These are phyloP conservation scores for Bacillus rossius DNA, from an alignment of 1,140 invertebrate genomes.

Conservation along the genomic window DNA sequence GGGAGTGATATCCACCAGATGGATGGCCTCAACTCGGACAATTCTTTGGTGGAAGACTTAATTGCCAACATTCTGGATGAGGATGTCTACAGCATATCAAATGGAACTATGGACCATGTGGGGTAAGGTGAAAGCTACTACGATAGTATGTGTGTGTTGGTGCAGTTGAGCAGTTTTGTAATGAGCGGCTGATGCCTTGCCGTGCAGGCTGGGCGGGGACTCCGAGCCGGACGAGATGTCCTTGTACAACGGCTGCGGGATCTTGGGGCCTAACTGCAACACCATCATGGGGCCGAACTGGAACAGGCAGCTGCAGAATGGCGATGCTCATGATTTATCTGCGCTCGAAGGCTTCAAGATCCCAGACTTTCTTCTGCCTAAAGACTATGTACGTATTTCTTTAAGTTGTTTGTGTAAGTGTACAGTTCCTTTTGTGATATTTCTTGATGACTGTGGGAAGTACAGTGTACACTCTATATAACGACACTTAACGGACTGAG, in stretches of 20 bases:
- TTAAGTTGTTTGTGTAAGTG: no score
- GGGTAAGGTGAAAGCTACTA: no score
- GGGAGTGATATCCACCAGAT: constrained; percentile 37
- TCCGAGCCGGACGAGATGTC: no score
- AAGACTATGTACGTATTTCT: constrained; percentile 8
- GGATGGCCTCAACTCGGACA: constrained; percentile 47
- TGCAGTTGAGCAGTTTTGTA: no score
- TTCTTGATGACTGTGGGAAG: no score
- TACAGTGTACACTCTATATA: no score
- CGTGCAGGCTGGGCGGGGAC: no score
- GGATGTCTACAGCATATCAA: constrained; percentile 33
- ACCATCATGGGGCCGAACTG: neutral
- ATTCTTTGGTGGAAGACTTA: constrained; percentile 57
- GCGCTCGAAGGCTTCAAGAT: constrained; percentile 2
- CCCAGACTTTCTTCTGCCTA: constrained; percentile 1
- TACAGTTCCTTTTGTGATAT: no score
- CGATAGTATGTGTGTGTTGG: no score
- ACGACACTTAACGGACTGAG: no score
- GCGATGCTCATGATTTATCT: neutral
- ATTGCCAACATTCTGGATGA: constrained; percentile 58
- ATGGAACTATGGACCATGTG: no score
- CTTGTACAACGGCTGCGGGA: constrained; percentile 4
- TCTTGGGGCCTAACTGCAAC: neutral
- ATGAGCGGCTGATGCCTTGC: no score
- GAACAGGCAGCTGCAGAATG: constrained; percentile 6